phyloP scores from a whole-genome alignment of 2,113 vertebrate genomes.

The Cyprichromis sp. region DNA sequence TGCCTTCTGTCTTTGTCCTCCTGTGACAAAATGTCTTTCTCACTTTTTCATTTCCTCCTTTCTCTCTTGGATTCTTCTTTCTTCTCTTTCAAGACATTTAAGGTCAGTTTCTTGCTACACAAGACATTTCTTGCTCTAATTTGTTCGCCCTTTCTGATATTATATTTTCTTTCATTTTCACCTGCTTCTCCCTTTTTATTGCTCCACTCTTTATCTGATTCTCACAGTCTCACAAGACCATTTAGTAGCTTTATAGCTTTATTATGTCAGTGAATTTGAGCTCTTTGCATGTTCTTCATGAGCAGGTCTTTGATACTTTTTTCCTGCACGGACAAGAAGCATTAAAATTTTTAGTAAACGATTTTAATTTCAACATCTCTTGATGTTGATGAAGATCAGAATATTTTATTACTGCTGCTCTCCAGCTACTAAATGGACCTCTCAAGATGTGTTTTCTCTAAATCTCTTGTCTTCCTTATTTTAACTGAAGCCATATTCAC shows the following conservation, averaged over 20 bases:
- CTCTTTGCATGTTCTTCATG: neutral
- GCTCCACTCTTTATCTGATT: neutral
- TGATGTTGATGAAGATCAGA: neutral
- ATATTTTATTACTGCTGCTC: neutral
- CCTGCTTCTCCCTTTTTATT: neutral
- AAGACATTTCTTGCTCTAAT: neutral
- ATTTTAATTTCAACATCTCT: neutral
- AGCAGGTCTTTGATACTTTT: neutral
- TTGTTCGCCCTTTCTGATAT: neutral
- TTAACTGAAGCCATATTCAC: neutral
- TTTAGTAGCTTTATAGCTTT: neutral
- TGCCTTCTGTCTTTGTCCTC: neutral
- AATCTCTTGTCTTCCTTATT: neutral
- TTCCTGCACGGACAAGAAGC: neutral
- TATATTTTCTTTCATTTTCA: neutral
- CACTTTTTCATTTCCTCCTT: neutral
- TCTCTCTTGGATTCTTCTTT: neutral
- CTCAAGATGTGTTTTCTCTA: neutral
- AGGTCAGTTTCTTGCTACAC: neutral
- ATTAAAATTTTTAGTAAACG: neutral
- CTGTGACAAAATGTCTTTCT: neutral
- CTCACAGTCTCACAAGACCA: neutral
- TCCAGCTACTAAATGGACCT: neutral
- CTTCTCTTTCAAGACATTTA: neutral
- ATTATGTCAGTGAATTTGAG: neutral